phyloP scores from a whole-genome alignment of 2,888 invertebrate genomes.

The Aleiodes testaceus region DNA sequence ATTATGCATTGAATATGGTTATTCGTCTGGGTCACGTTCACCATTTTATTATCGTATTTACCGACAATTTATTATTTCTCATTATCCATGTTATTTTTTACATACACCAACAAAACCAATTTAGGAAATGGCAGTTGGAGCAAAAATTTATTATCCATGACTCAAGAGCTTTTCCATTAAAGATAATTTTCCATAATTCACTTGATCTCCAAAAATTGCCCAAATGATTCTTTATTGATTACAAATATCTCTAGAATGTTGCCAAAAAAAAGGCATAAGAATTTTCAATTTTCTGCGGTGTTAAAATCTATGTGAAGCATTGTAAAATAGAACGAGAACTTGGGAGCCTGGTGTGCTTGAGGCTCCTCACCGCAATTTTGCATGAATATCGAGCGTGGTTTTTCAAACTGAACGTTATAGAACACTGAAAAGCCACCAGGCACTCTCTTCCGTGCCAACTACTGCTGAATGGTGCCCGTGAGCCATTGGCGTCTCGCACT shows the following conservation, averaged over 20 bases:
- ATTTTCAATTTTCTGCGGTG: slow-evolving; percentile 32
- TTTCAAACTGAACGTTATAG: slow-evolving; percentile 11
- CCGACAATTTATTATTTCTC: not conserved
- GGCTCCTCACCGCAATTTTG: slow-evolving; percentile 45
- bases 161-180: not conserved
- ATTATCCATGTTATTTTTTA: not conserved
- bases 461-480: slow-evolving; percentile 6
- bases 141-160: not conserved
- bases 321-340: slow-evolving; percentile 43
- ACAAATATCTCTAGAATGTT: not conserved
- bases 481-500: slow-evolving; percentile 22
- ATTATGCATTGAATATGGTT: slow-evolving; percentile 7
- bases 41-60: slow-evolving; percentile 14
- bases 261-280: not conserved
- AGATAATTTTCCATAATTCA: not conserved
- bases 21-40: not conserved
- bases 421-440: slow-evolving; percentile 19
- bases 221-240: no score
- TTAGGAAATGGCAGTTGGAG: not conserved
- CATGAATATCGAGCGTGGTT: slow-evolving; percentile 46
- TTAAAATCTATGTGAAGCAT: slow-evolving; percentile 39
- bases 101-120: not conserved
- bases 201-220: no score
- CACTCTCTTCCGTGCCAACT: not conserved
- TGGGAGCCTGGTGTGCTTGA: slow-evolving; percentile 37